Base-by-base conservation (phyloP, 2,888 invertebrate species). In the Cerceris rybyensis region DNA sequence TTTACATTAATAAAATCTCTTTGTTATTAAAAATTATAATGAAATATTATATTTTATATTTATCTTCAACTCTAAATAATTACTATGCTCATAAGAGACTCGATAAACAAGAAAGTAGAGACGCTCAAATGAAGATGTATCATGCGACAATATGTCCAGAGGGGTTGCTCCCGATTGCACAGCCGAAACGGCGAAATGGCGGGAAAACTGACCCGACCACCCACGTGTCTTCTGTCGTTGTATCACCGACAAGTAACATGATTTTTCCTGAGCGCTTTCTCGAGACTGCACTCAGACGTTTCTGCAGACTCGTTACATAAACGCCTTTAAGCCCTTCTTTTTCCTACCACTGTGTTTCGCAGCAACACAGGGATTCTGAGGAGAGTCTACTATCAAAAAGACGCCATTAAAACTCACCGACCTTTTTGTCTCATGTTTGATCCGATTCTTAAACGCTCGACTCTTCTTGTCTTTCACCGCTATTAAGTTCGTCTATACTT, bases 191-290 rank as follows among this genome's bases (percentile, higher is more conserved):
- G 50, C 61, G 59, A 67, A 75, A 78, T 49, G 70, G 65, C 58
- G 79, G 60, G 75, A 79, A 78, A 82, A 82, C 66, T 70, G 65
- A 70, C 70, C 70, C 17, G 63, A 75, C 72, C 63, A 57, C 67
- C 49, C 67, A 42, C 55, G 49, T 63, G 58, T 76, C 76, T 46
- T 71, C 68, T 52, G 43, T 61, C 61, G 42, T 52, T 57, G 49
- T 58, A 14, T 55, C 58, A 55, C 52, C 52, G 43, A 60, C 55
- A 4, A 28, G 66, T 82, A 82, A 82, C 76, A 70, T 60, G 70
- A 69, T 82, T 82, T 82, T 76, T 76, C 75, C 58, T 54, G n/a
- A 46, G 43, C 60, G 59, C 69, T 69, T 74, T 76, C 69, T 74
- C 70, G 52, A 42, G 50, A 58, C 61, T 55, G 70, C 50, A 65